Evolutionary conservation across 2,113 vertebrate species (phyloP).

Genomic region (Rhabdornis inornatus): DNA sequence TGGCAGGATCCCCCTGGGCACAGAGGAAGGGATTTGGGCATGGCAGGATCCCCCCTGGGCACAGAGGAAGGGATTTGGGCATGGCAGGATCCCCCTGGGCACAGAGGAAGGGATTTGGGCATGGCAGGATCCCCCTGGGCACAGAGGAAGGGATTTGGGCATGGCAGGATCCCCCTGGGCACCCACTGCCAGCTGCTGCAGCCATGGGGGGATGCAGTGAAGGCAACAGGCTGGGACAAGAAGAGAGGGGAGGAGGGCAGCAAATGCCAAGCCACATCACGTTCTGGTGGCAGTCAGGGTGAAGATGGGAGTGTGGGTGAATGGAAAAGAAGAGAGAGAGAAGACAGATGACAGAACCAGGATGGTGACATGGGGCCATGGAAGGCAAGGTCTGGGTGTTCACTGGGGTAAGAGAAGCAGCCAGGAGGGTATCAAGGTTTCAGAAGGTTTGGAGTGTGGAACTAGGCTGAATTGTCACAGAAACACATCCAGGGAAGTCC

Average conservation of each 20-base stretch:
- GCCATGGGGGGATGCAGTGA: background rate
- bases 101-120: too few relatives aligned
- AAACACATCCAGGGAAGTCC: background rate
- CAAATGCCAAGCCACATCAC: background rate
- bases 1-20: too few relatives aligned
- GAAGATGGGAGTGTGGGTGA: background rate
- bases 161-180: background rate
- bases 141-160: too few relatives aligned
- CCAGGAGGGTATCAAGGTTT: background rate
- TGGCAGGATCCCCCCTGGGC: too few relatives aligned
- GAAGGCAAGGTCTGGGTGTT: background rate
- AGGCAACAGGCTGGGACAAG: background rate
- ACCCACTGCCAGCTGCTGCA: background rate
- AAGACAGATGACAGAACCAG: background rate
- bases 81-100: background rate
- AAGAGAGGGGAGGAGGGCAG: background rate
- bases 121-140: too few relatives aligned
- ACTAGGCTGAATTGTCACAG: background rate
- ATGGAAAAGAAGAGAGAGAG: background rate
- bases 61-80: too few relatives aligned
- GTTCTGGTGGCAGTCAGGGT: background rate
- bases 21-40: too few relatives aligned
- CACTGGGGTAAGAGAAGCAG: background rate
- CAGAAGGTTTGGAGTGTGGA: background rate
- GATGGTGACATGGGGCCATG: rapidly evolving